Percentiles rank a stretch among this genome's conserved stretches.
Evolutionary conservation across 2,888 invertebrate genomes (phyloP).

Genomic region (Thysanoteuthis rhombus): DNA sequence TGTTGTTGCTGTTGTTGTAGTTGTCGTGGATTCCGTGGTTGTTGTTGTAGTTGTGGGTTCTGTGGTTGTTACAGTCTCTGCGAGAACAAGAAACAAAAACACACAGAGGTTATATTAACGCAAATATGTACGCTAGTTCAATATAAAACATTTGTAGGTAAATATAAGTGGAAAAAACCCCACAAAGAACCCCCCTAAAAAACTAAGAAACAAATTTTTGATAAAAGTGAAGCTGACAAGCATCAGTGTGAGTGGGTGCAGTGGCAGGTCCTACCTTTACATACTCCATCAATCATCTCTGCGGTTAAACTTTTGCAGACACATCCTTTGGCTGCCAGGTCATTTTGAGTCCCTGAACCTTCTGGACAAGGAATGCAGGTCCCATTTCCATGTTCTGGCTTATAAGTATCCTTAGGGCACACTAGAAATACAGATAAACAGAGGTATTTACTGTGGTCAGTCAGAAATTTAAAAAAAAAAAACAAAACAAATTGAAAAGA

Average conservation of each 20-base stretch:
- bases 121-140: too few relatives aligned
- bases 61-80: constrained; percentile 15
- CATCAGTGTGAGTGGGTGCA: not conserved
- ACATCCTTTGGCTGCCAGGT: constrained; percentile 43
- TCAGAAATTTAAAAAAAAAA: not conserved
- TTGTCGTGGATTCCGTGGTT: not conserved
- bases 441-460: constrained; percentile 17
- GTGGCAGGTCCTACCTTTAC: constrained; percentile 38
- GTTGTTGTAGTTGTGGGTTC: not conserved
- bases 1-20: not conserved
- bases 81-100: not conserved
- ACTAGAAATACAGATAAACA: constrained; percentile 39
- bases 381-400: constrained; percentile 43
- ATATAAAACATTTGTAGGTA: too few relatives aligned
- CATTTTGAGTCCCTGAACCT: constrained; percentile 38
- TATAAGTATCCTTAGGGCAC: constrained; percentile 46
- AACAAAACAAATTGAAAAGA: too few relatives aligned
- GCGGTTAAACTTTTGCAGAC: constrained; percentile 40
- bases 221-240: not conserved
- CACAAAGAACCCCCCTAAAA: too few relatives aligned
- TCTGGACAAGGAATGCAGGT: constrained; percentile 46
- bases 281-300: constrained; percentile 39
- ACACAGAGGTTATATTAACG: not conserved
- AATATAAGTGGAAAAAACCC: too few relatives aligned
- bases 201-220: too few relatives aligned